phyloP scores from a whole-genome alignment of 2,113 vertebrate genomes.

The Cisticola juncidis region DNA sequence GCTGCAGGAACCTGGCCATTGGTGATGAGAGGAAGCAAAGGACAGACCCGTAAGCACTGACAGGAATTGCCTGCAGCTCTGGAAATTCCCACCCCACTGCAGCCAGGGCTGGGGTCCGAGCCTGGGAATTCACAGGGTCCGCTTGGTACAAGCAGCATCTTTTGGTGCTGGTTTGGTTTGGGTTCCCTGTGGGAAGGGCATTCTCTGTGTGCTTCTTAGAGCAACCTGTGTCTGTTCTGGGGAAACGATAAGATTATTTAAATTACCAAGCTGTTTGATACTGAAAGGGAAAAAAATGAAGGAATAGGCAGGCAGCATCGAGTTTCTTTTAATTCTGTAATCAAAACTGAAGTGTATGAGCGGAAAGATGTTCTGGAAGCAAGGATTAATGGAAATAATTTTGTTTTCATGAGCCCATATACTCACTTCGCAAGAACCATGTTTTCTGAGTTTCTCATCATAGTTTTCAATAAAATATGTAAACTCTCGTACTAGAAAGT shows the following conservation, averaged over 20 bases:
- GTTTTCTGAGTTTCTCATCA: neutral
- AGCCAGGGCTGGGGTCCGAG: rapidly evolving
- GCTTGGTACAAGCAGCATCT: neutral
- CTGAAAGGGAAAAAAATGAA: neutral
- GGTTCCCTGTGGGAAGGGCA: neutral
- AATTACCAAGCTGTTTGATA: neutral
- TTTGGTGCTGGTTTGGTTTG: neutral
- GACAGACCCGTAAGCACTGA: slow-evolving; percentile 88
- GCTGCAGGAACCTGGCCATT: slow-evolving; percentile 90
- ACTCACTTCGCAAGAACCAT: neutral
- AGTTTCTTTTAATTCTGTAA: neutral
- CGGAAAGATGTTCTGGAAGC: neutral
- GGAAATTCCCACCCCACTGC: rapidly evolving
- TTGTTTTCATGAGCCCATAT: neutral
- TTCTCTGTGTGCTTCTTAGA: neutral
- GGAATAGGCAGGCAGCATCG: neutral
- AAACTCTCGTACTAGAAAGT: neutral
- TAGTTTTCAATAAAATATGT: neutral
- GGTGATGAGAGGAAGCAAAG: slow-evolving; percentile 93
- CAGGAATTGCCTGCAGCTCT: neutral
- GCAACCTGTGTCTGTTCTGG: rapidly evolving
- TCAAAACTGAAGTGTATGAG: neutral
- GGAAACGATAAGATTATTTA: neutral
- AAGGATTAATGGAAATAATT: neutral
- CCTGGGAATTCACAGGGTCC: neutral